Percentiles rank a stretch among this genome's conserved stretches.
These are phyloP conservation scores for Nymphalis io DNA, from an alignment of 1,140 invertebrate species.

Conservation along the genomic window DNA sequence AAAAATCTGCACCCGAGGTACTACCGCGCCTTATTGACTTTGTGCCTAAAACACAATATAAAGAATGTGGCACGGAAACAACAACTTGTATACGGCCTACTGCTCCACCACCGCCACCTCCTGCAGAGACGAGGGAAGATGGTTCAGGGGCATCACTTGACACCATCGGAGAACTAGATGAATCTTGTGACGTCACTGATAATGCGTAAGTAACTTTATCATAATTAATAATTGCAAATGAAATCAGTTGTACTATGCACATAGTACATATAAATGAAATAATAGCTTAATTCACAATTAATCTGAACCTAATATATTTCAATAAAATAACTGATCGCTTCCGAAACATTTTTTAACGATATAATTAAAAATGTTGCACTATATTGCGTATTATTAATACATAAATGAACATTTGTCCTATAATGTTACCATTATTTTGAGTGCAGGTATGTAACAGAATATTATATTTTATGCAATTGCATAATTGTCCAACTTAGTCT, in stretches of 20 bases:
- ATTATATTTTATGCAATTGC: too few relatives aligned
- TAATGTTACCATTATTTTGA: too few relatives aligned
- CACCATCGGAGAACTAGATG: slow-evolving; percentile 85
- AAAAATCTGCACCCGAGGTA: slow-evolving; percentile 63
- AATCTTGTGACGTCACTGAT: slow-evolving; percentile 75
- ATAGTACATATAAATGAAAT: too few relatives aligned
- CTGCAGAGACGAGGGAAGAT: slow-evolving; percentile 71
- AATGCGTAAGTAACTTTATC: slow-evolving; percentile 62
- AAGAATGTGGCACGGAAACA: slow-evolving; percentile 61
- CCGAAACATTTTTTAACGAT: too few relatives aligned
- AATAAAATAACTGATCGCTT: too few relatives aligned
- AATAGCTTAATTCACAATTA: too few relatives aligned
- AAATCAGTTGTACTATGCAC: neutral
- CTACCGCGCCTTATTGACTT: slow-evolving; percentile 86
- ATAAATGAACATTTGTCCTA: too few relatives aligned
- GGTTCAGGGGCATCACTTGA: slow-evolving; percentile 80
- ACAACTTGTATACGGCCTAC: slow-evolving; percentile 53
- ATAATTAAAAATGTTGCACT: too few relatives aligned
- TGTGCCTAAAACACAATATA: slow-evolving; percentile 82
- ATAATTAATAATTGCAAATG: neutral
- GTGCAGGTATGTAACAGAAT: too few relatives aligned
- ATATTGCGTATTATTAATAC: too few relatives aligned
- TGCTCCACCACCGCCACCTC: slow-evolving; percentile 64
- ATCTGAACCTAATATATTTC: too few relatives aligned
- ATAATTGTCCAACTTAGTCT: too few relatives aligned